Percentiles rank a stretch among this genome's conserved stretches.
Conservation (phyloP, 2,113 vertebrate species). For the Marcusenius ussheri region DNA sequence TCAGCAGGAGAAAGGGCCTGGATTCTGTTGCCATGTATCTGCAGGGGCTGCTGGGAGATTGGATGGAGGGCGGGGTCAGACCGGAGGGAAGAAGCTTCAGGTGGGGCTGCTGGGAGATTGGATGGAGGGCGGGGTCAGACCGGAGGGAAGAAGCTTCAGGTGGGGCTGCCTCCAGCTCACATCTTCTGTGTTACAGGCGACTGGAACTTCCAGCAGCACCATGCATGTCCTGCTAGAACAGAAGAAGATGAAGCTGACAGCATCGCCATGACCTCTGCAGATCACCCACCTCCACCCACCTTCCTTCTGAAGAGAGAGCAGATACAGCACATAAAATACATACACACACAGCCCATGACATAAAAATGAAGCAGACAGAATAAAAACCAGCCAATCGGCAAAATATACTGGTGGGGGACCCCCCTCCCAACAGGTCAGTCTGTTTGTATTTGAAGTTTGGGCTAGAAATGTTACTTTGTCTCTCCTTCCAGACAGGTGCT, state of each 20-base stretch:
- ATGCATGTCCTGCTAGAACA: not conserved
- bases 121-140: not conserved
- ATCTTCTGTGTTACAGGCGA: not conserved
- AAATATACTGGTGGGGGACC: not conserved
- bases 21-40: conserved; percentile 69
- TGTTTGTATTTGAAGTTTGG: not conserved
- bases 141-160: not conserved
- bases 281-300: not conserved
- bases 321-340: not conserved
- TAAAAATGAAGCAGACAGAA: not conserved
- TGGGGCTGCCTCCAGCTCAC: not conserved
- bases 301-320: not conserved
- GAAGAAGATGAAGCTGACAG: not conserved
- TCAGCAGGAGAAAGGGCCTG: conserved; percentile 68
- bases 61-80: not conserved
- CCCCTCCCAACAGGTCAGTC: not conserved
- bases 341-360: not conserved
- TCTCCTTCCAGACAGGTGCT: conserved; percentile 5
- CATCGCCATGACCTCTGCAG: not conserved
- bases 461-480: not conserved
- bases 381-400: not conserved
- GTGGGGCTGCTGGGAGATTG: conserved; percentile 8
- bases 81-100: not conserved
- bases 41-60: conserved; percentile 42
- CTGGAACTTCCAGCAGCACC: not conserved